Evolutionary conservation across 2,797 vertebrate species (phyloP), one percentile per base, ranked within the genome.

Genomic region (Caiman crocodilus): DNA sequence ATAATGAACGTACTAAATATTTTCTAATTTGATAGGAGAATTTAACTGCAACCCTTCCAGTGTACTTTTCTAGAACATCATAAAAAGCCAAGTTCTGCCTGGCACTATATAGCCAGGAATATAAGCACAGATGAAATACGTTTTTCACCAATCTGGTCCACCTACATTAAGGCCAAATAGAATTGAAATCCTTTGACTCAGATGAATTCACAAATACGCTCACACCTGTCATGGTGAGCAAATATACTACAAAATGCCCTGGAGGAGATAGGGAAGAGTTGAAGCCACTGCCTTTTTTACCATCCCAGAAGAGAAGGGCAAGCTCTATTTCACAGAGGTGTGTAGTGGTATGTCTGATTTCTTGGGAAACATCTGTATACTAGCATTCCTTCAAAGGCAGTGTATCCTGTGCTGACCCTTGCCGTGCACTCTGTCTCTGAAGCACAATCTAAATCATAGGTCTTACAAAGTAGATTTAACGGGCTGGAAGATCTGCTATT

Each of bases 271-370:
- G 21, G 25, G 23, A 59, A 65, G 30, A 87, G 65, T 61, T 26
- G 13, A n/a, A 78, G 76, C 12, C 1, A 2, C 28, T 56, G 84
- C 32, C 55, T 42, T 79, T 32, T 59, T n/a, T 63, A 69, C 67
- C 42, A 18, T 57, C 6, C n/a, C n/a, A 26, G 55, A 75, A 5
- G 7, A 0, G 57, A 59, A 73, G 55, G 18, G 21, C 35, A 55
- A 58, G 61, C 21, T 30, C 3, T 2, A 21, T 61, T 87, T 32
- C 74, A 2, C 17, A 4, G 2, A 60, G 60, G 0, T 0, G 60
- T 84, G 16, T 21, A 0, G 0, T 4, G 59, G n/a, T 63, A 73
- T 4, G 26, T 12, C 20, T 18, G 15, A 69, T 32, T 42, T 69
- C 65, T 50, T 35, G 77, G 18, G 26, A 78, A 23, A 6, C 5